These are phyloP conservation scores for Amniataba percoides DNA, from an alignment of 2,797 vertebrate genomes.

Conservation along the genomic window DNA sequence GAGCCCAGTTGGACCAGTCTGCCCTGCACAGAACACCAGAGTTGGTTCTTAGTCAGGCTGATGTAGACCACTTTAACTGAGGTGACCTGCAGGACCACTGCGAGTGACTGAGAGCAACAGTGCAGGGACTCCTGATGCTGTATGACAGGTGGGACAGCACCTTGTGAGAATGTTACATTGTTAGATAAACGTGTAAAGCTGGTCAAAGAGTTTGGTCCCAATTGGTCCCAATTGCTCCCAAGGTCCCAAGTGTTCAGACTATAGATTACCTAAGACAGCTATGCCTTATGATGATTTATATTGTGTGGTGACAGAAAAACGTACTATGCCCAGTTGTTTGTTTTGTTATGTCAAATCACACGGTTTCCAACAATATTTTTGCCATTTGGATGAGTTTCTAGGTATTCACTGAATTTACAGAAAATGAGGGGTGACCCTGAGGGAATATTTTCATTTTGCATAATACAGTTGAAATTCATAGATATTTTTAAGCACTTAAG, in stretches of 20 bases:
- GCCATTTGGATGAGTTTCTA: too few relatives aligned
- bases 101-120: not conserved
- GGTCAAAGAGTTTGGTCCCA: not conserved
- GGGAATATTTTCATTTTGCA: too few relatives aligned
- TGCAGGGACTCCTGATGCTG: not conserved
- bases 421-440: too few relatives aligned
- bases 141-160: not conserved
- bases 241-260: not conserved
- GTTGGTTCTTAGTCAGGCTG: not conserved
- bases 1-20: not conserved
- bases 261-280: not conserved
- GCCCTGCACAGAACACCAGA: too few relatives aligned
- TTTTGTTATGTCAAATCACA: too few relatives aligned
- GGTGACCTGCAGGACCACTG: not conserved
- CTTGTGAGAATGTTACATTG: not conserved
- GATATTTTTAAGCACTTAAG: too few relatives aligned
- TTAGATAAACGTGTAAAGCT: not conserved
- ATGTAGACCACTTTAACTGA: slow-evolving; percentile 2
- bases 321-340: too few relatives aligned
- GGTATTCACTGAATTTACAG: too few relatives aligned
- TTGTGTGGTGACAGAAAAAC: too few relatives aligned
- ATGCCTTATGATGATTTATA: too few relatives aligned
- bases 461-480: too few relatives aligned
- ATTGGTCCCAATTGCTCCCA: not conserved
- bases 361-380: too few relatives aligned